Conservation (phyloP, 2,888 invertebrate species). For the Idaea biselata region DNA sequence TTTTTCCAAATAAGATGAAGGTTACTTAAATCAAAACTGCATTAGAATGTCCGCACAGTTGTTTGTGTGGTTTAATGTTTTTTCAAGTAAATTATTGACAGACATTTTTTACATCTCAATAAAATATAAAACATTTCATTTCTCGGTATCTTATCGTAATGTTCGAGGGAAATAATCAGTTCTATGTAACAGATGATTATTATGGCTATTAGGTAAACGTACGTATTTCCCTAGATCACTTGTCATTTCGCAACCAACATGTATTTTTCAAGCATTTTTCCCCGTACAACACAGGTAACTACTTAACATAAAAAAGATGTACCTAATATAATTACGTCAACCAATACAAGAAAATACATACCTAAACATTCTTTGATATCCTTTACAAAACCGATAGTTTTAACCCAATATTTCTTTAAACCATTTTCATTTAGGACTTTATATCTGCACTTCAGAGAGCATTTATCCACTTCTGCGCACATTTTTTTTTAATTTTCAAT, state of each 20-base stretch:
- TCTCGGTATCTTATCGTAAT: neutral
- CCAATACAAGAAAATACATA: neutral
- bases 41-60: too few relatives aligned
- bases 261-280: neutral
- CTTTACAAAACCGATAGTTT: neutral
- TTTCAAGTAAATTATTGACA: too few relatives aligned
- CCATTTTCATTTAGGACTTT: slow-evolving; percentile 34
- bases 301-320: too few relatives aligned
- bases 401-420: neutral
- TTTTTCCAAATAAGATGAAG: too few relatives aligned
- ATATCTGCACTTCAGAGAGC: slow-evolving; percentile 34
- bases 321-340: neutral
- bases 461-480: slow-evolving; percentile 52
- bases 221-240: neutral
- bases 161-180: neutral
- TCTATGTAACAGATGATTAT: neutral
- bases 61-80: too few relatives aligned
- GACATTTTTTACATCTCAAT: neutral
- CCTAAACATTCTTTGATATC: neutral
- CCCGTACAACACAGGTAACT: too few relatives aligned
- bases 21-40: too few relatives aligned
- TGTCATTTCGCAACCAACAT: too few relatives aligned
- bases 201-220: neutral
- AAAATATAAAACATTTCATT: neutral
- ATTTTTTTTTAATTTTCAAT: slow-evolving; percentile 38